Base-by-base conservation (phyloP, 1,140 invertebrate genomes). In the Kradibia gibbosae region DNA sequence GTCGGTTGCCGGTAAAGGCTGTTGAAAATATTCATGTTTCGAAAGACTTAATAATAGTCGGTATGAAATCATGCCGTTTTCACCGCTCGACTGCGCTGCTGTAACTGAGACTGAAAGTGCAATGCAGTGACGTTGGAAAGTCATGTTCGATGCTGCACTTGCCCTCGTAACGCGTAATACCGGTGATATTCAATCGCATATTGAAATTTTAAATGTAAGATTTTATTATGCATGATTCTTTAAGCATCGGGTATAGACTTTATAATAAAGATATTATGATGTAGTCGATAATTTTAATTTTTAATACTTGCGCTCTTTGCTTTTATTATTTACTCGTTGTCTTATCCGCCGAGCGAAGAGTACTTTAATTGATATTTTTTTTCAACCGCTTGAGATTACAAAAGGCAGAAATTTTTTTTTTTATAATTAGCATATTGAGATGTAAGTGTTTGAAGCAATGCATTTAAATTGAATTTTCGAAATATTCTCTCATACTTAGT, bases 1-100 rank as follows among this genome's bases (percentile, higher is more conserved):
- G 71, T 22, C 1, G 36, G 10, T 42, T 50, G 50, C 71, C 71
- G 74, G 22, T 74, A 53, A 62, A 34, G 20, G 31, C 70, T 73
- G 8, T 45, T n/a, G 4, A 11, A 62, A 7, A 62, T 42, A 39
- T 45, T 45, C 70, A 80, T 80, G 0, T 70, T 78, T 22, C 0
- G 13, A 4, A 57, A 75, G 2, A 13, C 1, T 53, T 28, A 15
- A 55, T 45, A 13, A 31, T 7, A 28, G 31, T 11, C 31, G 39
- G 20, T 15, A 39, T 8, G 5, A 39, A 42, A 42, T 8, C 20
- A 0, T 1, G 45, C 55, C 62, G 13, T 15, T 50, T 20, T 31
- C 17, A 34, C 20, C n/a, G 15, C 42, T 70, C 13, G 11, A 28
- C 42, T 72, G 25, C 8, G 13, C n/a, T 67, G 11, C 2, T 28